These are phyloP conservation scores for Calliphora vicina DNA, from an alignment of 1,140 invertebrate species.

Conservation along the genomic window DNA sequence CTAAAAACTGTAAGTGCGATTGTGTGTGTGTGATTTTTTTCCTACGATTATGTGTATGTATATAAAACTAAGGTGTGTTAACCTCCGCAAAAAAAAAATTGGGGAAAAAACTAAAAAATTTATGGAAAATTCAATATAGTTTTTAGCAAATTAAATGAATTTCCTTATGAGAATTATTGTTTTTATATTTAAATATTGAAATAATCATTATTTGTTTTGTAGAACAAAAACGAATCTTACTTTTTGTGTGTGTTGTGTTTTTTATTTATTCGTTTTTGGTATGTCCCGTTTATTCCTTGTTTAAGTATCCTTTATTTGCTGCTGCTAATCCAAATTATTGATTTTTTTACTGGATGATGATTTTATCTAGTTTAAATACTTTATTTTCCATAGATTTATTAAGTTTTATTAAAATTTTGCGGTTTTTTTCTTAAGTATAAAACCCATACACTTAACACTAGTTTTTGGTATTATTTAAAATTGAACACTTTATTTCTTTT, in stretches of 20 bases:
- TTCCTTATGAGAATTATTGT: no score
- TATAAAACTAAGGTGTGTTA: conserved; percentile 32
- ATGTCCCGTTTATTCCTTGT: conserved; percentile 20
- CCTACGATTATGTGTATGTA: conserved; percentile 14
- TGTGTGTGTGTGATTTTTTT: no score
- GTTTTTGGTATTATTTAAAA: background rate
- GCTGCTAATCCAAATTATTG: conserved; percentile 42
- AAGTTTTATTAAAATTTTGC: background rate
- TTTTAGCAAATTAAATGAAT: no score
- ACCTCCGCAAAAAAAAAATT: conserved; percentile 18
- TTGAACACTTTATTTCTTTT: conserved; percentile 13
- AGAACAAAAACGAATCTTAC: background rate
- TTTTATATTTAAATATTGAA: background rate
- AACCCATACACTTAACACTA: background rate
- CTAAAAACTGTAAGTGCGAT: background rate
- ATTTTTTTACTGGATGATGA: conserved; percentile 28
- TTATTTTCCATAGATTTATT: background rate
- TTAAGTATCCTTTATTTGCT: conserved; percentile 19
- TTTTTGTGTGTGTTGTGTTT: background rate
- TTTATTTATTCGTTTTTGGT: background rate
- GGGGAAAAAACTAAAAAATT: background rate
- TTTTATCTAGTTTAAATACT: background rate
- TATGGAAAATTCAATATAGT: background rate
- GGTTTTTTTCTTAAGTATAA: background rate
- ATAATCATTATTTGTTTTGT: background rate